phyloP scores from a whole-genome alignment of 2,113 vertebrate genomes.

The Phaethornis superciliosus region DNA sequence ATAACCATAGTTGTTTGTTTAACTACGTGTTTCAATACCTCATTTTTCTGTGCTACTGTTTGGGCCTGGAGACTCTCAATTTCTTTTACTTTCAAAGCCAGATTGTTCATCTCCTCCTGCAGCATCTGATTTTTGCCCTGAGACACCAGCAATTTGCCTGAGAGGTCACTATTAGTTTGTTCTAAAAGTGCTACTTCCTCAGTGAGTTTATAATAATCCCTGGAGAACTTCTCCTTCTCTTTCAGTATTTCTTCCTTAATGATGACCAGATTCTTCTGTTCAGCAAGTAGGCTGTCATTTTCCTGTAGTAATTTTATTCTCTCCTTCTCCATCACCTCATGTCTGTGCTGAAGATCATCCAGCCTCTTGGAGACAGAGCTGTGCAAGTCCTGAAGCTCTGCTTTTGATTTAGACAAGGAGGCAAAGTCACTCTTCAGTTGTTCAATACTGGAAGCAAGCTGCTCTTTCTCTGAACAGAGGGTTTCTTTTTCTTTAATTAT shows the following conservation, averaged over 20 bases:
- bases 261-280: conserved; percentile 57
- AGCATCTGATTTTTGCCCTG: conserved; percentile 78
- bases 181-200: conserved; percentile 68
- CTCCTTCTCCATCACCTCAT: conserved; percentile 70
- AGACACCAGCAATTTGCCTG: conserved; percentile 72
- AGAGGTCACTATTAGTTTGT: conserved; percentile 72
- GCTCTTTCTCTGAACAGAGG: conserved; percentile 63
- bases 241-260: conserved; percentile 52
- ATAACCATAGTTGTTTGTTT: not conserved
- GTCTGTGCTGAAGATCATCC: conserved; percentile 62
- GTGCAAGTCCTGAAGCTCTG: conserved; percentile 69
- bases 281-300: conserved; percentile 59
- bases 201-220: conserved; percentile 54
- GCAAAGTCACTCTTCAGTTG: conserved; percentile 71
- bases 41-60: conserved; percentile 85
- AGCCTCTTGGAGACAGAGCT: conserved; percentile 70
- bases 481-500: conserved; percentile 73
- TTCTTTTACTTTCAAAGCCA: conserved; percentile 81
- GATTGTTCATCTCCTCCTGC: conserved; percentile 81
- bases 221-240: conserved; percentile 68
- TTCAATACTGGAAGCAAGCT: conserved; percentile 70
- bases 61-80: conserved; percentile 83
- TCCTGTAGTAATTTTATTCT: conserved; percentile 57
- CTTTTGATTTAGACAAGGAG: conserved; percentile 73
- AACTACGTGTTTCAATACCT: conserved; percentile 74